phyloP scores from a whole-genome alignment of 2,888 invertebrate species.

The Tuta absoluta region DNA sequence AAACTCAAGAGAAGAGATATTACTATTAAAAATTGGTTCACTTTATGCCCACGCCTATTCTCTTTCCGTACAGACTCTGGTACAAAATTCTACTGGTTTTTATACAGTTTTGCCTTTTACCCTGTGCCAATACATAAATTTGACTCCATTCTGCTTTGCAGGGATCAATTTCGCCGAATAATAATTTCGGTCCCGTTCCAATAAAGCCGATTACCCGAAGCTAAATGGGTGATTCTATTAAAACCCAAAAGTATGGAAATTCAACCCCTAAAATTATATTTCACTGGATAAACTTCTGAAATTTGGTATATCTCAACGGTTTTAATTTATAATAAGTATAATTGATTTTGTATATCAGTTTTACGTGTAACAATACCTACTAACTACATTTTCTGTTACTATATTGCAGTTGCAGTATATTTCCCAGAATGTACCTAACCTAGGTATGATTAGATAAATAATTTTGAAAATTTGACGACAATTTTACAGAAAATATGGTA shows the following conservation, averaged over 20 bases:
- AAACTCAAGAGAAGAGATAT: no score
- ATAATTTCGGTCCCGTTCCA: neutral
- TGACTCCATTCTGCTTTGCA: neutral
- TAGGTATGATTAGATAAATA: no score
- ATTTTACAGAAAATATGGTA: no score
- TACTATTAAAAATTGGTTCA: no score
- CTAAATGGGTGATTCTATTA: constrained; percentile 3
- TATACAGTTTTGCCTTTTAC: no score
- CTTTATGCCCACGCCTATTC: no score
- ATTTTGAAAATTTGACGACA: no score
- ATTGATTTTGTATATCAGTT: neutral
- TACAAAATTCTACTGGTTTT: no score
- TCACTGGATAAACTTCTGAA: neutral
- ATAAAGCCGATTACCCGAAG: constrained; percentile 3
- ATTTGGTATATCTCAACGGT: neutral
- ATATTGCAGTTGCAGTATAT: no score
- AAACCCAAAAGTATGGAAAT: constrained; percentile 1
- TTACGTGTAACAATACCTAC: neutral
- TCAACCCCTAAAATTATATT: neutral
- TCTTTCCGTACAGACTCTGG: no score
- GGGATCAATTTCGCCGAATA: neutral
- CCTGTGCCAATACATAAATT: neutral
- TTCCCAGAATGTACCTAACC: no score
- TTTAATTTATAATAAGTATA: neutral
- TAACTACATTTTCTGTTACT: no score